Percentiles rank a stretch among this genome's conserved stretches.
Evolutionary conservation across 2,888 invertebrate species (phyloP).

Genomic region (Neocrepidodera transversa): DNA sequence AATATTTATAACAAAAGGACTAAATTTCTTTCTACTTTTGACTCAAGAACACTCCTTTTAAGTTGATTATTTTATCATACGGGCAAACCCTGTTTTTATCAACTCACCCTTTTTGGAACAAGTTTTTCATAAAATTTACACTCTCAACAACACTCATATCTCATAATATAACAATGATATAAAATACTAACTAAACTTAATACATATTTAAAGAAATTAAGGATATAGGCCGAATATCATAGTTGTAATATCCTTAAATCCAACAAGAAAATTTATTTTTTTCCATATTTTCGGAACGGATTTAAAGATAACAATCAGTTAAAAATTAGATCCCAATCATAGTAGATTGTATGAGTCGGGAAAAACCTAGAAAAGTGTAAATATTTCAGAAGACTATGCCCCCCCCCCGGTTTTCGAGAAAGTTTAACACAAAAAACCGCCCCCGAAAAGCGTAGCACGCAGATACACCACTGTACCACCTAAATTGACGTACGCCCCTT

Average conservation of each 20-base stretch:
- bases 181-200: slow-evolving; percentile 35
- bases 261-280: too few species aligned
- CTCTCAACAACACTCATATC: slow-evolving; percentile 30
- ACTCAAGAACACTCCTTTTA: neutral
- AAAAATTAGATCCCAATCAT: too few species aligned
- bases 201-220: slow-evolving; percentile 30
- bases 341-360: too few species aligned
- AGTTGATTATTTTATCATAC: slow-evolving; percentile 3
- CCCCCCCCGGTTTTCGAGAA: too few species aligned
- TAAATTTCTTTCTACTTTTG: slow-evolving; percentile 1
- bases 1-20: neutral
- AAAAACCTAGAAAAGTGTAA: too few species aligned
- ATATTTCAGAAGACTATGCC: too few species aligned
- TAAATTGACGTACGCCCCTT: too few species aligned
- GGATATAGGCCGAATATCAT: slow-evolving; percentile 33
- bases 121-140: slow-evolving; percentile 34
- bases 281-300: too few species aligned
- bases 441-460: too few species aligned
- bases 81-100: slow-evolving; percentile 17
- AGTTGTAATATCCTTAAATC: slow-evolving; percentile 10
- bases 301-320: too few species aligned
- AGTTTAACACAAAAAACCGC: too few species aligned
- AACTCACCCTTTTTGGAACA: slow-evolving; percentile 19
- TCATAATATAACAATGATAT: slow-evolving; percentile 35
- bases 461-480: too few species aligned